phyloP scores from a whole-genome alignment of 2,113 vertebrate species.

The Sminthopsis crassicaudata region DNA sequence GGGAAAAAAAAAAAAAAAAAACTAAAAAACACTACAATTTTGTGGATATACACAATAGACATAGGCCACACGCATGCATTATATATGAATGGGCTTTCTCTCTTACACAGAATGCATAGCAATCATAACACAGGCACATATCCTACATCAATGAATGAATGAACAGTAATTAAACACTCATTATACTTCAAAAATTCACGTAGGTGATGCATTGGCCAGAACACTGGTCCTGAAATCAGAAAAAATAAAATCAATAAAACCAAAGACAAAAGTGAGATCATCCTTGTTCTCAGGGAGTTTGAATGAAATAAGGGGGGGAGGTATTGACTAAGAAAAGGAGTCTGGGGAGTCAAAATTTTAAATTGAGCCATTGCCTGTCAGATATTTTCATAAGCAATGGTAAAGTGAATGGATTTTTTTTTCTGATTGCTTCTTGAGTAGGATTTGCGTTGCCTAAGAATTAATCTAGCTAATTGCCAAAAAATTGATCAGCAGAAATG shows the following conservation, averaged over 20 bases:
- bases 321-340: background rate
- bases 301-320: background rate
- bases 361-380: background rate
- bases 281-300: background rate
- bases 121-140: background rate
- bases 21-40: too few relatives aligned
- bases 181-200: background rate
- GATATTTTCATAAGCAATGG: background rate
- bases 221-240: too few relatives aligned
- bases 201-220: too few relatives aligned
- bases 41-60: background rate
- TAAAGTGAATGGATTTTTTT: background rate
- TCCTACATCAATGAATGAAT: background rate
- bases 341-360: background rate
- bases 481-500: background rate
- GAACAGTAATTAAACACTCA: background rate
- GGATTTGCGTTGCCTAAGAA: background rate
- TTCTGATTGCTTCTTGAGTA: background rate
- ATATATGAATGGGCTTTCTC: background rate
- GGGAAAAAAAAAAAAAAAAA: too few relatives aligned
- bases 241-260: too few relatives aligned
- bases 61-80: background rate
- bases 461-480: background rate
- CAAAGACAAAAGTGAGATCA: background rate
- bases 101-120: background rate